phyloP scores from a whole-genome alignment of 1,140 invertebrate species.

The Drosophila malerkotliana region DNA sequence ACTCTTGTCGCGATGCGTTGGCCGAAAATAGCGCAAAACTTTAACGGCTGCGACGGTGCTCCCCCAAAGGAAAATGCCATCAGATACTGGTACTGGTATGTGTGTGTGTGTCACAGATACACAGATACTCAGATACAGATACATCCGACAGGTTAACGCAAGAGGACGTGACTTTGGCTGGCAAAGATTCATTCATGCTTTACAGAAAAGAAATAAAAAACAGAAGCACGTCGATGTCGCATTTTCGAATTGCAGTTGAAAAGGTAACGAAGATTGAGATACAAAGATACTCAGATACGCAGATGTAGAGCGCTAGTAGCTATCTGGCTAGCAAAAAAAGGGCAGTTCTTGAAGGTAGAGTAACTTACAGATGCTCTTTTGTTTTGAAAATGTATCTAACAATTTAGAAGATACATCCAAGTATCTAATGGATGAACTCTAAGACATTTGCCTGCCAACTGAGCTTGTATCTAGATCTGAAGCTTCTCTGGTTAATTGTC shows the following conservation, averaged over 20 bases:
- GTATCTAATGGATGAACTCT: constrained; percentile 6
- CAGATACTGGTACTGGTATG: constrained; percentile 12
- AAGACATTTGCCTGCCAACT: constrained; percentile 33
- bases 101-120: neutral
- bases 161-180: constrained; percentile 53
- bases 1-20: constrained; percentile 44
- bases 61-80: constrained; percentile 51
- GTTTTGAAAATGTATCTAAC: too few relatives aligned
- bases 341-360: too few relatives aligned
- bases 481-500: constrained; percentile 35
- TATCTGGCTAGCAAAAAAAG: too few relatives aligned
- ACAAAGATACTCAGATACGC: constrained; percentile 47
- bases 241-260: constrained; percentile 62
- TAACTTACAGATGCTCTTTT: neutral
- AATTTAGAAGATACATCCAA: neutral
- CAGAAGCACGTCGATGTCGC: constrained; percentile 42
- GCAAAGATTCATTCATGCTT: constrained; percentile 70
- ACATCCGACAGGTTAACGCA: constrained; percentile 44
- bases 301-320: neutral
- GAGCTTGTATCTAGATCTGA: constrained; percentile 32
- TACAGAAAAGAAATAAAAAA: constrained; percentile 33
- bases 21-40: constrained; percentile 67
- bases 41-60: constrained; percentile 55
- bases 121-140: constrained; percentile 13
- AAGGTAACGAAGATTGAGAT: constrained; percentile 45